Percentiles rank a stretch among this genome's conserved stretches.
These are phyloP conservation scores for Daphoenositta chrysoptera DNA, from an alignment of 2,113 vertebrate genomes.

Conservation along the genomic window DNA sequence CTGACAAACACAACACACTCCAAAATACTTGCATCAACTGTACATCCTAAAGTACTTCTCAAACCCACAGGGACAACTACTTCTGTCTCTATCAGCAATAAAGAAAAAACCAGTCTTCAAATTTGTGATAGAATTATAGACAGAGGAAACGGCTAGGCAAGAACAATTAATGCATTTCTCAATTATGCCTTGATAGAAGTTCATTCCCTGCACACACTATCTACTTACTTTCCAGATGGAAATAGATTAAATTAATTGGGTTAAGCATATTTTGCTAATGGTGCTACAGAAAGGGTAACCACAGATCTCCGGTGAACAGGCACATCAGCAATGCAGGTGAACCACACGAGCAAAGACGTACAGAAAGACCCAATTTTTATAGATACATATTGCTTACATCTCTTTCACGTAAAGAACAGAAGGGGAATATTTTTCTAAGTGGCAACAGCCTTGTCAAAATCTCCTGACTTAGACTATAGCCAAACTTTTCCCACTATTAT, in stretches of 20 bases:
- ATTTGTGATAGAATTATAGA: background rate
- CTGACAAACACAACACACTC: background rate
- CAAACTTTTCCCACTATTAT: background rate
- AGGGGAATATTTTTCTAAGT: background rate
- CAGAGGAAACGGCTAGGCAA: background rate
- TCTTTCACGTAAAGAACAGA: background rate
- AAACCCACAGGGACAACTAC: background rate
- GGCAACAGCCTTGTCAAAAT: background rate
- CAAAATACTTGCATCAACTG: background rate
- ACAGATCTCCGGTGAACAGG: background rate
- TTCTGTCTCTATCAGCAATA: background rate
- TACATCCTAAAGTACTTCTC: background rate
- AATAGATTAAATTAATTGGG: slow-evolving; percentile 1
- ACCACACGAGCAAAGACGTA: background rate
- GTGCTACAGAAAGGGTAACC: background rate
- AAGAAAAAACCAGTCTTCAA: background rate
- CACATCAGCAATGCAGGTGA: background rate
- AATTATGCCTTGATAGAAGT: background rate
- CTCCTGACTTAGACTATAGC: background rate
- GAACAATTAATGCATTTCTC: background rate
- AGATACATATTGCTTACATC: background rate
- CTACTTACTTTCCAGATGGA: background rate
- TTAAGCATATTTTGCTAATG: background rate
- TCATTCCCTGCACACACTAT: background rate
- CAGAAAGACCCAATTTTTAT: background rate